These are phyloP conservation scores for Labeo calbasu DNA, from an alignment of 2,797 vertebrate species.

Conservation along the genomic window DNA sequence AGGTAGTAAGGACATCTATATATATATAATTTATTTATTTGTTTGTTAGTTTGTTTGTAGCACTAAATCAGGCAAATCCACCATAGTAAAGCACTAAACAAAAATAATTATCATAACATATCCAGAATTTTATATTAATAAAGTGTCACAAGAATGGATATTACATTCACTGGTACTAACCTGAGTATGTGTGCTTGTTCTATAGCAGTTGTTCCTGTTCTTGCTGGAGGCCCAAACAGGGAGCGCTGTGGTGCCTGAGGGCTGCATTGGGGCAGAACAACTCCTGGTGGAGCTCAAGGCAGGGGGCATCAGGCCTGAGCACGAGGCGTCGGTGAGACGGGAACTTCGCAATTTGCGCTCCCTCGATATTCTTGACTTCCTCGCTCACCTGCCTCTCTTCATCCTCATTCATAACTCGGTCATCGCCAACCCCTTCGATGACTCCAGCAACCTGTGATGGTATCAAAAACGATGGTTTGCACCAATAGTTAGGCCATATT, in stretches of 20 bases:
- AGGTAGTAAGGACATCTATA: too few relatives aligned
- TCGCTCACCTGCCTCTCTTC: constrained; percentile 76
- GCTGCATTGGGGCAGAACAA: constrained; percentile 73
- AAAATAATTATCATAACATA: too few relatives aligned
- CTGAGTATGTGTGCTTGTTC: constrained; percentile 63
- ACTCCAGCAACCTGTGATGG: constrained; percentile 69
- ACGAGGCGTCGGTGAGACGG: constrained; percentile 64
- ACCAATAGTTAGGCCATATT: not conserved
- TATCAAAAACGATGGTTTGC: not conserved
- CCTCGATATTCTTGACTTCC: constrained; percentile 76
- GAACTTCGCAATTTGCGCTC: constrained; percentile 67
- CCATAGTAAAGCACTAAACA: too few relatives aligned
- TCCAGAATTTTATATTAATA: too few relatives aligned
- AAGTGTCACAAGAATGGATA: not conserved
- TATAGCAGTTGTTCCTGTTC: constrained; percentile 78
- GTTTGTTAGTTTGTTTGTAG: too few relatives aligned
- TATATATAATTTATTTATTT: too few relatives aligned
- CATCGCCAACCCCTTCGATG: constrained; percentile 71
- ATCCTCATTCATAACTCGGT: constrained; percentile 78
- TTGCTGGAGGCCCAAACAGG: constrained; percentile 75
- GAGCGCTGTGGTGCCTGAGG: constrained; percentile 53
- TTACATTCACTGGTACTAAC: constrained; percentile 1
- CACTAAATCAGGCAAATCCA: too few relatives aligned
- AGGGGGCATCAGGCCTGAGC: constrained; percentile 70
- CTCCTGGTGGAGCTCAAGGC: constrained; percentile 77